Conservation (phyloP, 2,113 vertebrate genomes). For the pig (Sus scrofa) region T2T-Sscrofa CM000822.6:21241001-21241500, state of each 20-base stretch:
- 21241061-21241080: conserved; percentile 92
- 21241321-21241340: neutral
- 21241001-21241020: neutral
- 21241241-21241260: neutral
- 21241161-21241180: conserved; percentile 93
- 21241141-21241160: conserved; percentile 97
- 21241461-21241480: neutral
- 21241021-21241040: neutral
- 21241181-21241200: conserved; percentile 95
- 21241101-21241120: conserved; percentile 93
- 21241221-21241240: neutral
- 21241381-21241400: neutral
- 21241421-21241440: neutral
- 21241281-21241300: neutral
- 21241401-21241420: neutral
- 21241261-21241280: neutral
- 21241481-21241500: neutral
- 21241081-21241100: conserved; percentile 97
- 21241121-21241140: conserved; percentile 97
- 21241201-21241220: conserved; percentile 94
- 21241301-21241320: neutral
- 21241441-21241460: neutral
- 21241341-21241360: neutral
- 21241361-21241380: neutral
- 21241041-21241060: neutral